Evolutionary conservation across 1,140 invertebrate genomes (phyloP), one percentile per base, ranked within the genome.

Genomic region (Anthonomus grandis): DNA sequence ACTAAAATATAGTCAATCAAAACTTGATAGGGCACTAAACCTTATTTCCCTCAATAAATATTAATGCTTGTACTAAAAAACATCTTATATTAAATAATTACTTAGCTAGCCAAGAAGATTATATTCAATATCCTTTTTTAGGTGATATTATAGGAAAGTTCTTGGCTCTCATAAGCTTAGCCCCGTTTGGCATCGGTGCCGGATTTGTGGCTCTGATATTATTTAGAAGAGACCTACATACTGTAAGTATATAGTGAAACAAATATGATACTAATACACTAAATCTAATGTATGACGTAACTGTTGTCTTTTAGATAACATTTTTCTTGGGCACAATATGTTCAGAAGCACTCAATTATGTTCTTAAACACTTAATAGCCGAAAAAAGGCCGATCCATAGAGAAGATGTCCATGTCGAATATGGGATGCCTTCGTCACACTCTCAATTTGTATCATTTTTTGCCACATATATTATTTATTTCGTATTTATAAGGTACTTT

Each of bases 371-470:
- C 73, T 79, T 83, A 34, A 89, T 95, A 63, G 81, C 84, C 71
- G 89, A 95, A 77, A 76, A 83, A 39, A 80, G 92, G 67, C 93
- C 93, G 45, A 71, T 88, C 56, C 74, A 73, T 60, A 77, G 87
- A 68, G 78, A 81, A 63, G 71, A 79, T 62, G 70, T 91, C 23
- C 89, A 86, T 66, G 86, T 85, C 64, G 90, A 95, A 78, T 94
- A 93, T 83, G 92, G 92, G 66, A 96, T 96, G 93, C 93, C 93
- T 39, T 95, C 92, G 19, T 87, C 87, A 45, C 93, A 96, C 79
- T 82, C 91, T 63, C 92, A 95, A 76, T 91, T 93, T 74, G 87
- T 93, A 78, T 94, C 90, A 88, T 96, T 95, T 76, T 93, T 94
- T 76, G 83, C 89, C 53, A 82, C 84, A 38, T 95, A 95, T 74